Percentiles rank a stretch among this genome's conserved stretches.
Evolutionary conservation across 1,140 invertebrate species (phyloP).

Genomic region (Hylaeus anthracinus): DNA sequence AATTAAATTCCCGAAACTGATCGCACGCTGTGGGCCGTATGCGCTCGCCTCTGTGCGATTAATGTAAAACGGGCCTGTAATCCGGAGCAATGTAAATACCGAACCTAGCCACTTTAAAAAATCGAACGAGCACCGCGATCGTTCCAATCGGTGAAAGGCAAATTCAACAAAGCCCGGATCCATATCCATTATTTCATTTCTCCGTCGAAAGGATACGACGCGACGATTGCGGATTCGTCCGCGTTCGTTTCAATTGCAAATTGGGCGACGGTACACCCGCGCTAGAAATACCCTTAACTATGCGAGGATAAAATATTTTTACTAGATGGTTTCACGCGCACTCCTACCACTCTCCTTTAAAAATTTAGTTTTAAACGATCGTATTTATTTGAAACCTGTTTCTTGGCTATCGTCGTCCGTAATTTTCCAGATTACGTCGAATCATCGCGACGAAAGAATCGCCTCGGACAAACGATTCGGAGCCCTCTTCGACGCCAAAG

Average conservation of each 20-base stretch:
- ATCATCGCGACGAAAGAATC: background rate
- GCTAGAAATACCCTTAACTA: no score
- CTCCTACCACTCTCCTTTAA: no score
- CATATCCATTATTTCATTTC: conserved; percentile 19
- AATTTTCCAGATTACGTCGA: background rate
- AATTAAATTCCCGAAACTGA: conserved; percentile 61
- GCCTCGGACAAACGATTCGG: no score
- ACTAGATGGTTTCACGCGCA: no score
- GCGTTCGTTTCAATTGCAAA: conserved; percentile 37
- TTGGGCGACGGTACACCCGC: background rate
- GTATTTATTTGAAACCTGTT: no score
- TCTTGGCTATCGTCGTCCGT: no score
- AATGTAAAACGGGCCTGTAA: conserved; percentile 60
- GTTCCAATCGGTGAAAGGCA: no score
- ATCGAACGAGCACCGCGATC: background rate
- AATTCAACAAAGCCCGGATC: no score
- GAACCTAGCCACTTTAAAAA: conserved; percentile 16
- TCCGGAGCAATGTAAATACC: conserved; percentile 36
- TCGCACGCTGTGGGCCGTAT: background rate
- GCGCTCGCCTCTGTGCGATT: conserved; percentile 48
- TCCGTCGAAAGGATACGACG: conserved; percentile 25
- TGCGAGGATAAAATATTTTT: no score
- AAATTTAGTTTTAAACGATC: no score
- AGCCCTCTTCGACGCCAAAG: background rate
- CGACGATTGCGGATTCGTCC: background rate